A percentile compares a stretch with the other conserved stretches of the same genome.
These are phyloP conservation scores for Eristalis tenax DNA, from an alignment of 2,888 invertebrate species.

Conservation along the genomic window DNA sequence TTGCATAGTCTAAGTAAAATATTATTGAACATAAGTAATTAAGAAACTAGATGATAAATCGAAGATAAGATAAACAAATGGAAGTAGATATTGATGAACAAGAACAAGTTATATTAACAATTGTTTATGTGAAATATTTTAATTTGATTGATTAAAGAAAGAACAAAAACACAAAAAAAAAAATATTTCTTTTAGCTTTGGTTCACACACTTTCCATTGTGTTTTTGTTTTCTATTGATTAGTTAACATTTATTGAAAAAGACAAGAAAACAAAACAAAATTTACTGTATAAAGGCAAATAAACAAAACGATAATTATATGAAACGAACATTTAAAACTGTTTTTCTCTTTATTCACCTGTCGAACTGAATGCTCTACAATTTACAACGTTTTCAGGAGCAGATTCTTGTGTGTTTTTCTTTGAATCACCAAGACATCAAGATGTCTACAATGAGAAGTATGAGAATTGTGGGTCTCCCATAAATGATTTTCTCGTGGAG, in stretches of 20 bases:
- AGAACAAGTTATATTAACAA: constrained; percentile 54
- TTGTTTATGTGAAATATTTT: constrained; percentile 67
- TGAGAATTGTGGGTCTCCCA: too few relatives aligned
- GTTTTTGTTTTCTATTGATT: constrained; percentile 54
- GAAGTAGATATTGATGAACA: constrained; percentile 8
- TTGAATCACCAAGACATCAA: too few relatives aligned
- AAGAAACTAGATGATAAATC: constrained; percentile 13
- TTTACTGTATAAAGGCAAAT: constrained; percentile 64
- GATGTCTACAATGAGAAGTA: too few relatives aligned
- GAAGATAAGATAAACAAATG: constrained; percentile 1
- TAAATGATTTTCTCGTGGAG: too few relatives aligned
- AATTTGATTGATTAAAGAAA: constrained; percentile 61
- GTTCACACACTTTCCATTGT: background rate
- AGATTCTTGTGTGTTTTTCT: too few relatives aligned
- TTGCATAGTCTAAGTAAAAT: constrained; percentile 68
- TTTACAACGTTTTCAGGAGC: too few relatives aligned
- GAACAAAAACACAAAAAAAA: constrained; percentile 5
- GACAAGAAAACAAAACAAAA: constrained; percentile 14
- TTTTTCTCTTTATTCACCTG: background rate
- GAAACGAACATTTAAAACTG: constrained; percentile 48
- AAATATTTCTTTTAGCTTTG: background rate
- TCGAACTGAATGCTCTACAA: background rate
- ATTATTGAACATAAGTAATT: constrained; percentile 59
- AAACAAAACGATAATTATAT: constrained; percentile 65
- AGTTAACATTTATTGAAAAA: constrained; percentile 61